phyloP scores from a whole-genome alignment of 2,888 invertebrate species.

The Eupeodes latifasciatus region DNA sequence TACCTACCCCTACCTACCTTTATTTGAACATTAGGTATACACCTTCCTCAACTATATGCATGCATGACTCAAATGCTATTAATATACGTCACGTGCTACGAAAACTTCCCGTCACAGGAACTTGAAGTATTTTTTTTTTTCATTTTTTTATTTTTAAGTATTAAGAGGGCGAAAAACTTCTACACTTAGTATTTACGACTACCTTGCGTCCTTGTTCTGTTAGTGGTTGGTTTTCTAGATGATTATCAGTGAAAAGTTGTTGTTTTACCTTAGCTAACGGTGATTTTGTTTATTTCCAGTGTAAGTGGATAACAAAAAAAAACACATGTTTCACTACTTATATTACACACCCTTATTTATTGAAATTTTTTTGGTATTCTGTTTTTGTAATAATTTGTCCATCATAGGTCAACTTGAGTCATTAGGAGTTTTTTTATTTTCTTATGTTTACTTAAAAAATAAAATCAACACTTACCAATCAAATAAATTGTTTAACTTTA shows the following conservation, averaged over 20 bases:
- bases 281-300: slow-evolving; percentile 35
- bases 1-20: not conserved
- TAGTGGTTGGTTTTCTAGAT: slow-evolving; percentile 30
- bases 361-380: not conserved
- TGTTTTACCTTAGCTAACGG: slow-evolving; percentile 15
- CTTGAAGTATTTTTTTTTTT: slow-evolving; percentile 23
- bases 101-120: slow-evolving; percentile 39
- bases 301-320: not conserved
- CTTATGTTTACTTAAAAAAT: slow-evolving; percentile 24
- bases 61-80: slow-evolving; percentile 32
- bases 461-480: slow-evolving; percentile 34
- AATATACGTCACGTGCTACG: slow-evolving; percentile 44
- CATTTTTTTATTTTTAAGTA: slow-evolving; percentile 20
- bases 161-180: slow-evolving; percentile 1
- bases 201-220: slow-evolving; percentile 11
- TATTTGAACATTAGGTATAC: not conserved
- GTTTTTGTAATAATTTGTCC: not conserved
- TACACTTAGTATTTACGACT: not conserved
- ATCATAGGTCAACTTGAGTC: slow-evolving; percentile 6
- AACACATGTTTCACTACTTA: slow-evolving; percentile 15
- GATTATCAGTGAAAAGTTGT: slow-evolving; percentile 28
- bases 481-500: slow-evolving; percentile 24
- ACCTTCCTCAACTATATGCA: not conserved
- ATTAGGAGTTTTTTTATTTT: not conserved
- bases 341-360: slow-evolving; percentile 34